Percentiles rank a stretch among this genome's conserved stretches.
phyloP scores from a whole-genome alignment of 2,888 invertebrate genomes.

The Pomacea canaliculata region DNA sequence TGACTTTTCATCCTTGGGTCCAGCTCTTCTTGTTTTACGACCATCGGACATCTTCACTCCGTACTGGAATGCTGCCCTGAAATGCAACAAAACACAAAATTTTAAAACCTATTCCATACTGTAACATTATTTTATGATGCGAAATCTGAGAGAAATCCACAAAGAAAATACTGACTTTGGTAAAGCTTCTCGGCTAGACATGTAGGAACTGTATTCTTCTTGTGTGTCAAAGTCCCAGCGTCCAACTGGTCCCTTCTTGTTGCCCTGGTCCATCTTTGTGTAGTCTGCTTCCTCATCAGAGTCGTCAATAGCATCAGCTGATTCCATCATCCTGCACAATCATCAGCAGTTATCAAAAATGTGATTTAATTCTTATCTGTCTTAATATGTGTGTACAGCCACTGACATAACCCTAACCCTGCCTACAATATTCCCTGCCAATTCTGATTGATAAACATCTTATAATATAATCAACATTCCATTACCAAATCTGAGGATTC shows the following conservation, averaged over 20 bases:
- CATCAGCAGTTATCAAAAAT: too few relatives aligned
- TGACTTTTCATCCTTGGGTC: conserved; percentile 82
- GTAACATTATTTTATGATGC: too few relatives aligned
- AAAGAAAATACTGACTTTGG: conserved; percentile 77
- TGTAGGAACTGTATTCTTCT: conserved; percentile 98
- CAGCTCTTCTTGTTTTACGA: conserved; percentile 90
- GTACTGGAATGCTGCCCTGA: conserved; percentile 94
- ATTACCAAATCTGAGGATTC: conserved; percentile 13
- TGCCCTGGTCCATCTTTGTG: conserved; percentile 99
- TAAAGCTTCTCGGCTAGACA: conserved; percentile 97
- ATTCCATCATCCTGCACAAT: conserved; percentile 66
- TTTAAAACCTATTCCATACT: too few relatives aligned
- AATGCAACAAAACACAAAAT: conserved; percentile 61
- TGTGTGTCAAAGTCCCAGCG: conserved; percentile 99
- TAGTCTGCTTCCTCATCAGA: conserved; percentile 99
- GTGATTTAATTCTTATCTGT: too few relatives aligned
- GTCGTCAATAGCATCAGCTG: conserved; percentile 92
- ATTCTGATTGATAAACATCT: conserved; percentile 5
- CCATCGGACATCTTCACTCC: conserved; percentile 99
- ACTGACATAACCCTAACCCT: conserved; percentile 14
- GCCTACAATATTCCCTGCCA: too few relatives aligned
- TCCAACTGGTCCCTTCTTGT: conserved; percentile 94
- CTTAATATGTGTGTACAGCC: too few relatives aligned
- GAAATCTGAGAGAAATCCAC: background rate
- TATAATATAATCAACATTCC: conserved; percentile 23